These are phyloP conservation scores for Chloromyia formosa DNA, from an alignment of 2,888 invertebrate genomes.

Conservation along the genomic window DNA sequence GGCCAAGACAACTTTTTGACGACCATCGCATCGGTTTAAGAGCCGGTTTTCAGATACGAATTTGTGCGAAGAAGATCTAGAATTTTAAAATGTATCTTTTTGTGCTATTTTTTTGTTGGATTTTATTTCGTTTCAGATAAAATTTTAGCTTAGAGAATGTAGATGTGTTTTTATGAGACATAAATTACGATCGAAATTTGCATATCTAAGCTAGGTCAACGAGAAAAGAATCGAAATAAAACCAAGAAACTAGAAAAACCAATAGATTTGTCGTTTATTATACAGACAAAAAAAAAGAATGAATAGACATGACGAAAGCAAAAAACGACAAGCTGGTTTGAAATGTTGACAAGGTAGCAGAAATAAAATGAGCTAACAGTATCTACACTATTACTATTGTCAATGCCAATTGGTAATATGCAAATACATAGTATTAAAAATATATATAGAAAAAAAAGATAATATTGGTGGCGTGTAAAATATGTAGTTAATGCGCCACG, in stretches of 20 bases:
- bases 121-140: constrained; percentile 28
- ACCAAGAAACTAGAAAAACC: not conserved
- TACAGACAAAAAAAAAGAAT: too few relatives aligned
- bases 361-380: not conserved
- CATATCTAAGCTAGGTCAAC: constrained; percentile 23
- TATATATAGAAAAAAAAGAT: too few relatives aligned
- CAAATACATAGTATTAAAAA: not conserved
- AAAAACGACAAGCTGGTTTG: not conserved
- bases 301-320: too few relatives aligned
- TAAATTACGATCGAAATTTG: constrained; percentile 33
- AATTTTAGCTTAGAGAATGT: not conserved
- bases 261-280: too few relatives aligned
- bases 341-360: not conserved
- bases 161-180: constrained; percentile 14
- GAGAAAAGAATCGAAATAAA: not conserved
- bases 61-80: constrained; percentile 35
- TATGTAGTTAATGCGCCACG: not conserved
- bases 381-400: not conserved
- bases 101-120: not conserved
- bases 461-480: not conserved
- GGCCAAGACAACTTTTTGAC: not conserved
- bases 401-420: constrained; percentile 24
- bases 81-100: constrained; percentile 38
- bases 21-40: not conserved
- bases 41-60: constrained; percentile 20